Evolutionary conservation across 2,113 vertebrate species (phyloP), one percentile per base, ranked within the genome.

Genomic region (Prionailurus viverrinus): DNA sequence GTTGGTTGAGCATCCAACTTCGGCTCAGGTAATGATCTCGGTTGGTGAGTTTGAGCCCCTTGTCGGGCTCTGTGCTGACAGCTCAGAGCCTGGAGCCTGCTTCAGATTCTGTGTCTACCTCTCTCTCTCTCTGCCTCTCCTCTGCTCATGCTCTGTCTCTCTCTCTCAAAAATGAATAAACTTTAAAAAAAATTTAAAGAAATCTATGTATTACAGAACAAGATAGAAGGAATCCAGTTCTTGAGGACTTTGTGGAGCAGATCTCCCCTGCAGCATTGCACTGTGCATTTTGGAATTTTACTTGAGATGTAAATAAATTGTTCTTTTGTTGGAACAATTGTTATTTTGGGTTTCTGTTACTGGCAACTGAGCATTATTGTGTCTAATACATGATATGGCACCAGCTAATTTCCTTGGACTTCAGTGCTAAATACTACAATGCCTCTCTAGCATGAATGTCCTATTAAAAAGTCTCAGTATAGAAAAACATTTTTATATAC

Each of bases 251-350:
- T 63, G 41, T 55, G 65, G 31, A 41, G 45, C n/a, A 83, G 10
- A 58, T 91, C 5, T 73, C 5, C 51, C 45, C 41, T 89, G n/a
- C 13, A 69, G 33, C 66, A 53, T 16, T 92, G 27, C 23, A 86
- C 2, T 82, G 41, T 7, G 13, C 58, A 53, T 39, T 94, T 92
- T 53, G n/a, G 39, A 96, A 74, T 83, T 95, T 90, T 80, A 76
- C 18, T 65, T 93, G 14, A 86, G 51, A 87, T 23, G 29, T 79
- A 93, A 93, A 90, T 61, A 71, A 53, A 65, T 82, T 27, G 18
- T 4, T 78, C 36, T 74, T 13, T 73, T 29, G 48, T 81, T 91
- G 41, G 74, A 96, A 65, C 11, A 19, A 86, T 18, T 82, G 18
- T 48, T 76, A 76, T 55, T 76, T 78, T 29, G 8, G 11, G 25